phyloP scores from a whole-genome alignment of 2,797 vertebrate species.

The Chelidonichthys spinosus region DNA sequence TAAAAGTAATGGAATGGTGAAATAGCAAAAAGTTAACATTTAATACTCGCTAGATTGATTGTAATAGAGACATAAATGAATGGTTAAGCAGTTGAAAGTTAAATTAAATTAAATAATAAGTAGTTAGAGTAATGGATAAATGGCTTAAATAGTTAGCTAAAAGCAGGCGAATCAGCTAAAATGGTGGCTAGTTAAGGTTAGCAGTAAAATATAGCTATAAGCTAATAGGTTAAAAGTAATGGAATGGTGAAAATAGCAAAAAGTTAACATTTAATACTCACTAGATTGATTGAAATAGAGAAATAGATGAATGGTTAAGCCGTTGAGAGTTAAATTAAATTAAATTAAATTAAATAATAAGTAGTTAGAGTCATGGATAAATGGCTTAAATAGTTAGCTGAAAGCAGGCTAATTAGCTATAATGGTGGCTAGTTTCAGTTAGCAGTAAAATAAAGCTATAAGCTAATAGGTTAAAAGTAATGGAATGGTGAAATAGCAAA shows the following conservation, averaged over 20 bases:
- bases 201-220: background rate
- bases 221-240: background rate
- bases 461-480: background rate
- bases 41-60: background rate
- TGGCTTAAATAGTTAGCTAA: background rate
- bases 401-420: background rate
- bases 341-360: too few species aligned
- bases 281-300: background rate
- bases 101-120: too few species aligned
- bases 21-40: background rate
- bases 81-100: background rate
- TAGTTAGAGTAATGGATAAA: too few species aligned
- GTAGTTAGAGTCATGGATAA: too few species aligned
- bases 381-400: background rate
- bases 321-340: too few species aligned
- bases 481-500: background rate
- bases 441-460: background rate
- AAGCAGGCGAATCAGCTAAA: rapidly evolving
- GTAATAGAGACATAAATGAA: background rate
- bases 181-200: background rate
- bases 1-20: background rate
- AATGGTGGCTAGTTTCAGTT: background rate
- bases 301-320: background rate
- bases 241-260: background rate
- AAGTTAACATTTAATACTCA: background rate